Conservation (phyloP, 2,113 vertebrate species). For the Trichomycterus rosablanca region DNA sequence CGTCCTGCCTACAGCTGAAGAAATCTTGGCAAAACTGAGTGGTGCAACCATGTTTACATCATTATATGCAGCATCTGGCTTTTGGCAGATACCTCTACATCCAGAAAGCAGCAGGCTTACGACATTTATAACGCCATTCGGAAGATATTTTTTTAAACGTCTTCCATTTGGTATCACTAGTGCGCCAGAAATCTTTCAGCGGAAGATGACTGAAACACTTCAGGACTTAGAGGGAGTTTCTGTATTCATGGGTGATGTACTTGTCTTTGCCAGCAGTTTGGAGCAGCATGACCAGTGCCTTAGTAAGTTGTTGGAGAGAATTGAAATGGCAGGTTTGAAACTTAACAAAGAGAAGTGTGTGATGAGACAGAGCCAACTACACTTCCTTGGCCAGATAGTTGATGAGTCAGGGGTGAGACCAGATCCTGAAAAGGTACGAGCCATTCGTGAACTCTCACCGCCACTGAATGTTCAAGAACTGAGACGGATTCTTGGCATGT, state of each 20-base stretch:
- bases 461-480: slow-evolving; percentile 20
- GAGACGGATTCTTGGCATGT: slow-evolving; percentile 9
- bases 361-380: slow-evolving; percentile 22
- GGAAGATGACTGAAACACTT: no score
- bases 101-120: no score
- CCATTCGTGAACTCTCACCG: slow-evolving; percentile 9
- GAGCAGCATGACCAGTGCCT: no score
- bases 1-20: no score
- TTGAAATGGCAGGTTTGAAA: slow-evolving; percentile 28
- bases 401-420: slow-evolving; percentile 15
- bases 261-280: background rate
- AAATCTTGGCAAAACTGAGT: no score
- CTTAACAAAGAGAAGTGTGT: slow-evolving; percentile 31
- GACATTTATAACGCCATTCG: no score
- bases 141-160: no score
- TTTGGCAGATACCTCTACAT: no score
- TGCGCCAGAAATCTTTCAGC: no score
- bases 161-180: no score
- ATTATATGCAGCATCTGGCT: background rate
- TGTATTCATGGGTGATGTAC: background rate
- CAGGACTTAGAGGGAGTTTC: background rate
- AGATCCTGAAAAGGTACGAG: slow-evolving; percentile 32
- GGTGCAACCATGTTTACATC: no score
- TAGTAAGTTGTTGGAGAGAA: slow-evolving; percentile 19
- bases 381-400: slow-evolving; percentile 33